Conservation (phyloP, 2,113 vertebrate genomes). For the Mus spicilegus region DNA sequence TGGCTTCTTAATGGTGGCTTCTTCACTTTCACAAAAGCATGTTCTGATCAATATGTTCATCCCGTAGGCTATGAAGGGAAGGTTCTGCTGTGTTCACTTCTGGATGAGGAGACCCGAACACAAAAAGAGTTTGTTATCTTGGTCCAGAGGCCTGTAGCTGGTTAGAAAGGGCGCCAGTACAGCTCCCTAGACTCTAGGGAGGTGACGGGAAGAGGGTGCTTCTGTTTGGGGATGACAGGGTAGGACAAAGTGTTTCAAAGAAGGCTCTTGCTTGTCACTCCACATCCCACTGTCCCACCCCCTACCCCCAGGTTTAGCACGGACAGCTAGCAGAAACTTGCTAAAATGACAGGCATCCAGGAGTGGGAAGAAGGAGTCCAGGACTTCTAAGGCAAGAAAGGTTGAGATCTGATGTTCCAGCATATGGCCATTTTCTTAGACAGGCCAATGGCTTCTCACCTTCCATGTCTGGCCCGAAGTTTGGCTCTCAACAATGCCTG, state of each 20-base stretch:
- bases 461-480: background rate
- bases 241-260: background rate
- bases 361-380: background rate
- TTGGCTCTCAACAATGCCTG: background rate
- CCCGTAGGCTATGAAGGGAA: background rate
- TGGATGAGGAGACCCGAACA: background rate
- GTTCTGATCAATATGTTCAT: fast-evolving
- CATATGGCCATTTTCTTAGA: background rate
- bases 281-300: fast-evolving
- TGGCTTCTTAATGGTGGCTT: background rate
- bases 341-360: background rate
- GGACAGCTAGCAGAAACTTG: background rate
- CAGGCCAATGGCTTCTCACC: background rate
- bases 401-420: background rate
- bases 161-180: background rate
- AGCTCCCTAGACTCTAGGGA: background rate
- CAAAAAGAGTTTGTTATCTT: too few species aligned
- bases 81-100: background rate
- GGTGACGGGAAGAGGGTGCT: background rate
- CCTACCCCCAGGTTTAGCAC: background rate
- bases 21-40: background rate
- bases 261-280: background rate
- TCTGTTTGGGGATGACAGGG: background rate
- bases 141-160: background rate
- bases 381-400: background rate